Evolutionary conservation across 2,113 vertebrate species (phyloP).

Genomic region (Archilochus colubris): DNA sequence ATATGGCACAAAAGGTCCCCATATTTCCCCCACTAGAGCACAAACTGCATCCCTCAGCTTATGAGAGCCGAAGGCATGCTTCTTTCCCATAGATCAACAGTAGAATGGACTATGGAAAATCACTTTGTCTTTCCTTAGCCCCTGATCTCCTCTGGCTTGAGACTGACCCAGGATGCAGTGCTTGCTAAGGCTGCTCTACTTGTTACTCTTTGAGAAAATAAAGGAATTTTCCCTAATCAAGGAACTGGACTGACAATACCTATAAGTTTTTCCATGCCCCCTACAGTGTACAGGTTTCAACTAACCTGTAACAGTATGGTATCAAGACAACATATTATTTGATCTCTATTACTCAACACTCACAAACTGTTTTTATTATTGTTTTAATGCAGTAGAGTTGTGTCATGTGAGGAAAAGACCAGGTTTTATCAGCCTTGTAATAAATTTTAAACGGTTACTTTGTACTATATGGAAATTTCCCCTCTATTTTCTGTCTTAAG

Average conservation of each 20-base stretch:
- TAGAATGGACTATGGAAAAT: neutral
- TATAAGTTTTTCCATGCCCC: neutral
- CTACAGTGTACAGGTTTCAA: neutral
- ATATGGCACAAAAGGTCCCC: neutral
- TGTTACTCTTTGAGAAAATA: neutral
- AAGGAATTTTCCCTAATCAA: neutral
- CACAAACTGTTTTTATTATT: neutral
- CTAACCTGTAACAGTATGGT: neutral
- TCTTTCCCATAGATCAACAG: neutral
- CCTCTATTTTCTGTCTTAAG: neutral
- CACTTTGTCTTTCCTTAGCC: neutral
- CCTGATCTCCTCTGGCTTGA: neutral
- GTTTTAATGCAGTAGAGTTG: neutral
- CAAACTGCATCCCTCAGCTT: neutral
- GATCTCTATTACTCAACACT: neutral
- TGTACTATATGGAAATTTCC: neutral
- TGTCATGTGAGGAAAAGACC: neutral
- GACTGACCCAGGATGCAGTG: neutral
- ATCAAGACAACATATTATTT: neutral
- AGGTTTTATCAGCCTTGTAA: neutral
- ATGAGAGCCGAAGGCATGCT: neutral
- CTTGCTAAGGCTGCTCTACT: neutral
- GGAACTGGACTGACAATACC: neutral
- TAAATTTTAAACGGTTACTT: neutral
- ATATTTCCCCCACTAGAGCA: neutral